Base-by-base conservation (phyloP, 2,888 invertebrate species). In the Punctoribates punctum region DNA sequence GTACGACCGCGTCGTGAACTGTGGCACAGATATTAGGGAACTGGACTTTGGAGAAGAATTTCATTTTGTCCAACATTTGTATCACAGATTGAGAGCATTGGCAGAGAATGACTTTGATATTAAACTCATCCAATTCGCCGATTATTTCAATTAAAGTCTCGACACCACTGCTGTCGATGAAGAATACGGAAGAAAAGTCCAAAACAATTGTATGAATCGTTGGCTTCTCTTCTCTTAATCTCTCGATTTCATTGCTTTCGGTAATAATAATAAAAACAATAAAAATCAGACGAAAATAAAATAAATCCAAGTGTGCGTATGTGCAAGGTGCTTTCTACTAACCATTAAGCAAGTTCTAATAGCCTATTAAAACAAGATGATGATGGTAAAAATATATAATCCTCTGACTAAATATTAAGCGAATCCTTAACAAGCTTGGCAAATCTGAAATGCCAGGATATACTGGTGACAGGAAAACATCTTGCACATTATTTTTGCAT, bases 131-230 rank as follows among this genome's bases (percentile, higher is more conserved):
- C 23, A 70, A 70, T 42, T 70, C 70, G n/a, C 20, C 38, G 20
- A 75, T 75, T 25, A 65, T 51, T 20, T 77, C 77, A n/a, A 75
- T 42, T 54, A 77, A n/a, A 13, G 67, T 34, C 20, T 74, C 77
- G 27, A 88, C 87, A 1, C 89, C 89, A 6, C 88, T 87, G n/a
- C 81, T 79, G 77, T 83, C 83, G 25, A 82, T 78, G 77, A 81
- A 82, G 51, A 80, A 80, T 8, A 82, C 79, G 9, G 80, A 79
- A 9, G 81, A 81, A 78, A 82, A 80, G 75, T 83, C 82, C 25
- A 83, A 46, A 29, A 83, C 78, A 20, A 81, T 73, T 29, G 76
- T 54, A 20, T 70, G 70, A 70, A 42, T 23, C 29, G 20, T 23
- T 38, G 42, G 15, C 38, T 70, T 42, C 34, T 11, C 38, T 4